These are phyloP conservation scores for Tipula confusa DNA, from an alignment of 2,888 invertebrate species.

Conservation along the genomic window DNA sequence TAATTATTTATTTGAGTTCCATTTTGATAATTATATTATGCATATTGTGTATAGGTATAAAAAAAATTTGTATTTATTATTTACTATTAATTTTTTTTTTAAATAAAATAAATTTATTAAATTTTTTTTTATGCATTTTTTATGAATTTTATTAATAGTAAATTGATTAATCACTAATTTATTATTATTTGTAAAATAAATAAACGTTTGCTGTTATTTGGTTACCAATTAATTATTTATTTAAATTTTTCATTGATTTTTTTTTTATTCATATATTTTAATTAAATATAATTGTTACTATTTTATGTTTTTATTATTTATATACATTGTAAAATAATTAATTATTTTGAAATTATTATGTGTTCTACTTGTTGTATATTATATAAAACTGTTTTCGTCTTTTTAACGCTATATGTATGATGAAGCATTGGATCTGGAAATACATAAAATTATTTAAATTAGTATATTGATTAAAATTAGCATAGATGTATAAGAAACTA, in stretches of 20 bases:
- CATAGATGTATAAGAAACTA: too few relatives aligned
- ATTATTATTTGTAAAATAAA: background rate
- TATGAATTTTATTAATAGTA: background rate
- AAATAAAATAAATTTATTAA: background rate
- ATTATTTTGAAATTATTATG: background rate
- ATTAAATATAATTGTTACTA: background rate
- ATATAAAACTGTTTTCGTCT: background rate
- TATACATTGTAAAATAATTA: background rate
- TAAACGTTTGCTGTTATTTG: background rate
- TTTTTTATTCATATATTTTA: background rate
- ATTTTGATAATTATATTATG: background rate
- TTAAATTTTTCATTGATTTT: background rate
- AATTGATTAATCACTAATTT: background rate
- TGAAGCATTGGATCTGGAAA: background rate
- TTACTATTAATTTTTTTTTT: background rate
- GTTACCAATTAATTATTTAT: background rate
- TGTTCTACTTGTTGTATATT: background rate
- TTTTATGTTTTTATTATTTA: background rate
- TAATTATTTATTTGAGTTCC: background rate
- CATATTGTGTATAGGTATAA: background rate
- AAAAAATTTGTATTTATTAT: background rate
- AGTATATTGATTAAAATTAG: background rate
- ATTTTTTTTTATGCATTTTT: background rate
- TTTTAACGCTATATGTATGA: background rate
- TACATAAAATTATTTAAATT: background rate